Percentiles rank a stretch among this genome's conserved stretches.
Conservation (phyloP, 23 tunicate species). For the Phallusia fumigata region DNA sequence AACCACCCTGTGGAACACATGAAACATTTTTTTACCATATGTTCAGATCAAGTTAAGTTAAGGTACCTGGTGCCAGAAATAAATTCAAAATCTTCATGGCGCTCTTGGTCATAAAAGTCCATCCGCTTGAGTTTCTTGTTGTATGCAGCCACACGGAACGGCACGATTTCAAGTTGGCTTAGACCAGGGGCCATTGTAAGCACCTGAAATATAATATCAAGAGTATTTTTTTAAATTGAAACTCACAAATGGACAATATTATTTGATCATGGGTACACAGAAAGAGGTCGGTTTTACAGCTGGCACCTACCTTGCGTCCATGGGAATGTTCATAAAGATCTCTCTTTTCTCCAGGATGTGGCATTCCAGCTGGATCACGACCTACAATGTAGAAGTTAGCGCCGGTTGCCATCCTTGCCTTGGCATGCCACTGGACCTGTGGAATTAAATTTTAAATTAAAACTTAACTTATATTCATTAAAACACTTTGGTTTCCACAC, state of each 20-base stretch:
- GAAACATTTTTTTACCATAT: no score
- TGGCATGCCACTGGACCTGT: conserved; percentile 99
- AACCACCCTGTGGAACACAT: no score
- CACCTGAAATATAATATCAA: conserved; percentile 40
- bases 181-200: conserved; percentile 99
- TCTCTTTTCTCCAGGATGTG: conserved; percentile 90
- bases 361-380: conserved; percentile 99
- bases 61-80: conserved; percentile 96
- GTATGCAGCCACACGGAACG: conserved; percentile 99
- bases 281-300: no score
- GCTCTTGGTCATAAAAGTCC: conserved; percentile 97
- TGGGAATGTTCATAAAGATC: conserved; percentile 93
- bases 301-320: conserved; percentile 77
- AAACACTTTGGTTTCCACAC: no score
- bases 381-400: conserved; percentile 99
- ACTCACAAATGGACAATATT: no score
- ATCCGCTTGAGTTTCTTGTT: conserved; percentile 77
- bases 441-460: neutral
- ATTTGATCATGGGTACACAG: no score
- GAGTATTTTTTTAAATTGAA: no score
- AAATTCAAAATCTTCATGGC: conserved; percentile 89
- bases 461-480: no score
- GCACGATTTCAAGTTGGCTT: conserved; percentile 86
- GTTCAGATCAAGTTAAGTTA: no score
- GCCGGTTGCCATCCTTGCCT: conserved; percentile 95